Evolutionary conservation across 2,113 vertebrate species (phyloP), one percentile per base, ranked within the genome.

Genomic region (Lepus europaeus): DNA sequence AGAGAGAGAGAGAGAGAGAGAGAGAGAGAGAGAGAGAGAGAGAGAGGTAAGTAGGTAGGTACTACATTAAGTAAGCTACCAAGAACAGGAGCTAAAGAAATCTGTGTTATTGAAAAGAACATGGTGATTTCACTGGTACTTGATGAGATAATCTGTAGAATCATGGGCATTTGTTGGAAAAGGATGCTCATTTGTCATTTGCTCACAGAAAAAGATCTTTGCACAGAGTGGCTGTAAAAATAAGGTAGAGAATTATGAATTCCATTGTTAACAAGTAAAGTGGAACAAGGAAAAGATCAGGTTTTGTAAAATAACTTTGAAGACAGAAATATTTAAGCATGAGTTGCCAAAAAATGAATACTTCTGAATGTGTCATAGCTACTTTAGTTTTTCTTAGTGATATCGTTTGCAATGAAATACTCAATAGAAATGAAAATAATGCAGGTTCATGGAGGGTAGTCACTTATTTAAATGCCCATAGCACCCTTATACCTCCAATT

Each of bases 401-500:
- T 51, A 45, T 63, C 36, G 1, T 73, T 95, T 51, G 73, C 2
- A n/a, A 53, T n/a, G 17, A 1, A 36, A 23, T 80, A 49, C 27
- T 95, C 29, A 81, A 23, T 85, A 16, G 23, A 93, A 86, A 79
- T 84, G 36, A 89, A 72, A 5, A 49, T 87, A n/a, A 23, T 49
- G 5, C 29, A 33, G 36, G 5, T 66, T 85, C 66, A 19, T 53
- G 68, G 39, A 19, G 36, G 5, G 53, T 80, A 53, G 84, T 76
- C 20, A 61, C 36, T 76, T 72, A 59, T 3, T 74, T 69, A 88
- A 94, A 72, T 87, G 27, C 36, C 2, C 14, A 27, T 5, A 16
- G 29, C 36, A 4, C 45, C 45, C 56, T 33, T 19, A 86, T 39
- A 27, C 56, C 3, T n/a, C 9, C 6, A 76, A 39, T 95, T 91